Evolutionary conservation across 92 coral and sea anemone species (phyloP).

Genomic region (Phenganax marumi): DNA sequence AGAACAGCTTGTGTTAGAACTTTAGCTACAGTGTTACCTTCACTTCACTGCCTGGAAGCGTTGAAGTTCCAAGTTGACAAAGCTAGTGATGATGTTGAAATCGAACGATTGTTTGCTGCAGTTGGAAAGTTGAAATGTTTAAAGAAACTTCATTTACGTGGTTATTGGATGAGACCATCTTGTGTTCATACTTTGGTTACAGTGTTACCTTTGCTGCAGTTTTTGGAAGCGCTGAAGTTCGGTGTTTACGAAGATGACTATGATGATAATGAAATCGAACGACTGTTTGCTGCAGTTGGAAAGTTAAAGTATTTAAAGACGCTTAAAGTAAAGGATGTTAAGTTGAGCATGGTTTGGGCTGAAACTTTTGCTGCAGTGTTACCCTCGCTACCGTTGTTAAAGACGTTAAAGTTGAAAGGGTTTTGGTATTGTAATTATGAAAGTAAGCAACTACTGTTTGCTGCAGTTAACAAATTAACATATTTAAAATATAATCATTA

Average conservation of each 20-base stretch:
- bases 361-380: no score
- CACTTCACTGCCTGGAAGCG: slow-evolving; percentile 21
- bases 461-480: no score
- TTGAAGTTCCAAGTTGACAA: neutral
- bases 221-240: slow-evolving; percentile 13
- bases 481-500: no score
- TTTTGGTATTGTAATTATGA: no score
- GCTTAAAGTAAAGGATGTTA: no score
- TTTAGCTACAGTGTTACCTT: slow-evolving; percentile 23
- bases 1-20: neutral
- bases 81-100: no score
- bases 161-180: no score
- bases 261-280: neutral
- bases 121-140: neutral
- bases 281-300: slow-evolving; percentile 15
- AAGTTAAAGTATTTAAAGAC: neutral
- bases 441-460: no score
- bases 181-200: neutral
- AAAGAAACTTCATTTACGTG: neutral
- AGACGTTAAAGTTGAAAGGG: no score
- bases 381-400: no score
- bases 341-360: no score
- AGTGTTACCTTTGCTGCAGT: slow-evolving; percentile 14
- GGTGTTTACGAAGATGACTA: neutral
- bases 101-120: slow-evolving; percentile 6